A percentile compares a stretch with the other conserved stretches of the same genome.
These are phyloP conservation scores for Verasper variegatus DNA, from an alignment of 2,113 vertebrate genomes.

Conservation along the genomic window DNA sequence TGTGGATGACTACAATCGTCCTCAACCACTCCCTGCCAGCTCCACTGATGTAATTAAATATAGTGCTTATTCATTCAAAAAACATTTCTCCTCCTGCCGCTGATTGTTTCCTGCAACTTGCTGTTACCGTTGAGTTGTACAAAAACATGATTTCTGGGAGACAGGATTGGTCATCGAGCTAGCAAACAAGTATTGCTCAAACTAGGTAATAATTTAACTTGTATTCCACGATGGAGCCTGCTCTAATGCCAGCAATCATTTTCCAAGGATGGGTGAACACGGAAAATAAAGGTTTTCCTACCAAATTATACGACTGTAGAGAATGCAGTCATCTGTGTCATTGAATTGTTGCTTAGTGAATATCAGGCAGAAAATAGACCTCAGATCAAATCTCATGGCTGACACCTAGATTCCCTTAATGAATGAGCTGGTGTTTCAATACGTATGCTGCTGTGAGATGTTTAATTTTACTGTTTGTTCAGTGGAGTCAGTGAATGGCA, in stretches of 20 bases:
- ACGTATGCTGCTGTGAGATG: not conserved
- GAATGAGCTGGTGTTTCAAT: not conserved
- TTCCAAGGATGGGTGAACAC: slow-evolving; percentile 45
- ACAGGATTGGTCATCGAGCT: slow-evolving; percentile 8
- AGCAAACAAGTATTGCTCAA: slow-evolving; percentile 24
- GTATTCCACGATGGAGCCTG: slow-evolving; percentile 37
- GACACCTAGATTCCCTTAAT: not conserved
- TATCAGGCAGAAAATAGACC: slow-evolving; percentile 39
- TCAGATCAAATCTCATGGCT: slow-evolving; percentile 17
- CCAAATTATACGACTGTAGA: slow-evolving; percentile 50
- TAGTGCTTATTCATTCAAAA: not conserved
- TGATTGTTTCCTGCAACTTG: not conserved
- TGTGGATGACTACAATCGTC: not conserved
- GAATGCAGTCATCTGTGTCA: slow-evolving; percentile 55
- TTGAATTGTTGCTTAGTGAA: slow-evolving; percentile 44
- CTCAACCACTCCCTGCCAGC: not conserved
- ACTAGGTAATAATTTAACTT: slow-evolving; percentile 33
- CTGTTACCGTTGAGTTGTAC: not conserved
- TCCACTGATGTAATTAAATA: not conserved
- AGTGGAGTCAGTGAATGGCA: not conserved
- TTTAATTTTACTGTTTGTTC: not conserved
- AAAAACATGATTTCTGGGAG: not conserved
- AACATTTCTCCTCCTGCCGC: not conserved
- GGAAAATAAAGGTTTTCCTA: slow-evolving; percentile 43
- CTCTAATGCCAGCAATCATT: slow-evolving; percentile 41